Base-by-base conservation (phyloP, 2,888 invertebrate genomes). In the Cheilosia scutellata region DNA sequence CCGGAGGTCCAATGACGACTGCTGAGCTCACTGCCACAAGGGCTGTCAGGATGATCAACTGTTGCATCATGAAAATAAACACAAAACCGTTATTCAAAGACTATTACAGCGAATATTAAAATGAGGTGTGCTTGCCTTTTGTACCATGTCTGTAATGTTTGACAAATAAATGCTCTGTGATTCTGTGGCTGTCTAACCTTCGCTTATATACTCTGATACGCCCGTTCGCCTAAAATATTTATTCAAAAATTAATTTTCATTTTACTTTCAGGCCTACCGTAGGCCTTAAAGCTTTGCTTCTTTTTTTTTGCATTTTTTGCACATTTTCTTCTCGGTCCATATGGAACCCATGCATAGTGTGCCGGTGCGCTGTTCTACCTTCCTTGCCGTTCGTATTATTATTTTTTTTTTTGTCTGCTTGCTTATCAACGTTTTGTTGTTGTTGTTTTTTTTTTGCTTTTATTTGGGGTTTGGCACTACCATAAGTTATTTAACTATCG, bases 151-250 rank as follows among this genome's bases (percentile, higher is more conserved):
- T 91, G 89, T 89, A 89, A 89, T 88, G 89, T 90, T 88, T 90
- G 90, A 91, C 90, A 90, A 90, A 91, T 91, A 90, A 90, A 89
- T 89, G 89, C 89, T 91, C 90, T 91, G 91, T 91, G 91, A 88
- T 90, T 91, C 91, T 91, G 89, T 90, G 71, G 76, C 76, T 82
- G 86, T 72, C 82, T 86, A 86, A 86, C 72, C 86, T 86, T 82
- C 80, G 86, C 86, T 86, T 86, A 76, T 86, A 86, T 86, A 86
- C 76, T 77, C 82, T 86, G 51, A 82, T 86, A 86, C 86, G 86
- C 86, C 86, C 82, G 86, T 80, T 72, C 86, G 80, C 65, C 80
- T 71, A 49, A 78, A 82, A 82, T 63, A 76, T 84, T 86, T 82
- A 86, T 86, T 86, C 86, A 82, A 86, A 86, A 86, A 66, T 80